These are phyloP conservation scores for Plumapathes pennacea DNA, from an alignment of 92 coral and sea anemone species.

Conservation along the genomic window DNA sequence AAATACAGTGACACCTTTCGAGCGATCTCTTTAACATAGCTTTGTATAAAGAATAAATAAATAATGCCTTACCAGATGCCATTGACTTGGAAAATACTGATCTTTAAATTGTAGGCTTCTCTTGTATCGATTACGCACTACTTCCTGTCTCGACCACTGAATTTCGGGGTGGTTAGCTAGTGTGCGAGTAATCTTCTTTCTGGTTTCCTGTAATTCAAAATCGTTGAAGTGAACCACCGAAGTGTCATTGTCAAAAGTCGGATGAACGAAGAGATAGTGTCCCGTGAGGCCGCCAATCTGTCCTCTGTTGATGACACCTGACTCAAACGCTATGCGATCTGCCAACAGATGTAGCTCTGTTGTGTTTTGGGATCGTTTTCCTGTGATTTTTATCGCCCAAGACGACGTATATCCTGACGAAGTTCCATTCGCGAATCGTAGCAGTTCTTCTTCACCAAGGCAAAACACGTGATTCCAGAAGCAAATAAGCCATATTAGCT, in stretches of 20 bases:
- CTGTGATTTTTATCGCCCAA: slow-evolving; percentile 90
- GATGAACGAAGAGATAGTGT: slow-evolving; percentile 82
- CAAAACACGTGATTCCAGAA: no score
- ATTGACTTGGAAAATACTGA: slow-evolving; percentile 97
- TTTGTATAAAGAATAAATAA: slow-evolving; percentile 15
- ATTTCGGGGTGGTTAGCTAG: slow-evolving; percentile 79
- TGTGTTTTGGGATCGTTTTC: slow-evolving; percentile 26
- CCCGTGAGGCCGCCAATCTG: slow-evolving; percentile 92
- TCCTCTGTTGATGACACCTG: slow-evolving; percentile 82
- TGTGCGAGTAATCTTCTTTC: slow-evolving; percentile 40
- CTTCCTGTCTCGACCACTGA: slow-evolving; percentile 94
- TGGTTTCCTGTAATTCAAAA: slow-evolving; percentile 29
- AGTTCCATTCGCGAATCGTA: slow-evolving; percentile 1
- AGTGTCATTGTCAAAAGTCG: slow-evolving; percentile 65
- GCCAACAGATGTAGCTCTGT: slow-evolving; percentile 54
- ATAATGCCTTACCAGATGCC: slow-evolving; percentile 90
- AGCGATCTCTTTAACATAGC: no score
- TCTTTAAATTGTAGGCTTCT: slow-evolving; percentile 93
- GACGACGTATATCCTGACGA: slow-evolving; percentile 52
- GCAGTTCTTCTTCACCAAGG: no score
- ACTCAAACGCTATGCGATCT: slow-evolving; percentile 74
- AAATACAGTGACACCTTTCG: no score
- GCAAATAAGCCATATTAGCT: no score
- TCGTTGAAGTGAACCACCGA: slow-evolving; percentile 10
- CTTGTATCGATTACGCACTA: slow-evolving; percentile 67